A percentile compares a stretch with the other conserved stretches of the same genome.
phyloP scores from a whole-genome alignment of 2,888 invertebrate species.

The Polylopha cassiicola region DNA sequence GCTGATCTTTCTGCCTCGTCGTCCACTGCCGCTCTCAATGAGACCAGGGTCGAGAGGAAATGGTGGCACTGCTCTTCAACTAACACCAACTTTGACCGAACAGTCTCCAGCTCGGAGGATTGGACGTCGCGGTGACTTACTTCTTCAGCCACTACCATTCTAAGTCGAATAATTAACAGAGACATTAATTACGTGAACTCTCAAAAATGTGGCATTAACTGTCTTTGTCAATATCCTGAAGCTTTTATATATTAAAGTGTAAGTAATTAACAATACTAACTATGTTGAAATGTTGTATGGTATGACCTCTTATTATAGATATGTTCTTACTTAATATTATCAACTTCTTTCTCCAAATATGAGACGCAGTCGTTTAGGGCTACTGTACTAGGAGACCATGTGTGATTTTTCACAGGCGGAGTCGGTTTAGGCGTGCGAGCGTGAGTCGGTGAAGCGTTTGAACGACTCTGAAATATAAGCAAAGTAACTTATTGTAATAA shows the following conservation, averaged over 20 bases:
- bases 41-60: constrained; percentile 61
- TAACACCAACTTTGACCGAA: constrained; percentile 61
- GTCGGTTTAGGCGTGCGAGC: constrained; percentile 47
- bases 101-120: constrained; percentile 55
- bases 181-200: too few species aligned
- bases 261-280: too few species aligned
- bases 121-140: constrained; percentile 55
- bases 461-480: constrained; percentile 38
- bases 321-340: constrained; percentile 54
- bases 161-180: constrained; percentile 31
- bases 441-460: constrained; percentile 48
- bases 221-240: too few species aligned
- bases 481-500: neutral
- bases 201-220: too few species aligned
- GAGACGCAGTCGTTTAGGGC: constrained; percentile 59
- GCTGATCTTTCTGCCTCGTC: constrained; percentile 69
- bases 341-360: constrained; percentile 62
- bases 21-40: constrained; percentile 66
- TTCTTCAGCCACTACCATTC: constrained; percentile 56
- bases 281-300: neutral
- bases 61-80: constrained; percentile 65
- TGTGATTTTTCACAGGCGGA: constrained; percentile 49
- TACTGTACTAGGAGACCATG: constrained; percentile 51
- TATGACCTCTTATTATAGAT: neutral
- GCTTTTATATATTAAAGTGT: too few species aligned